A percentile compares a stretch with the other conserved stretches of the same genome.
Conservation (phyloP, 2,797 vertebrate genomes). For the Setipinna tenuifilis region DNA sequence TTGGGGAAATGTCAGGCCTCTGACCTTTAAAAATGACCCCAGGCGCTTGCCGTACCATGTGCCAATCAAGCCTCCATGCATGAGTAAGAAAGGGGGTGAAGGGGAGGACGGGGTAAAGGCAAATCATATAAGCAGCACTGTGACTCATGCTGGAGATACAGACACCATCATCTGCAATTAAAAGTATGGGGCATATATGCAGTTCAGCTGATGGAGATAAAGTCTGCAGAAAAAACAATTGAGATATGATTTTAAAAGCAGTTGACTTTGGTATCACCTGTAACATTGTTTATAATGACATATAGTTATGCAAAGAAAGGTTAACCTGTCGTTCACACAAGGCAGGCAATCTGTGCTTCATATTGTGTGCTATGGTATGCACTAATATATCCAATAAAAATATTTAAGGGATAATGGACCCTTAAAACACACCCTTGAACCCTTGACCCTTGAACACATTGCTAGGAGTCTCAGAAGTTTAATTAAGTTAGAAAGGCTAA, state of each 20-base stretch:
- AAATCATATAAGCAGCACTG: conserved; percentile 26
- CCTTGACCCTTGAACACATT: no score
- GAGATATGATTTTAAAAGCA: background rate
- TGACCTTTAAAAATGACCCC: conserved; percentile 72
- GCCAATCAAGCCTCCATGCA: conserved; percentile 52
- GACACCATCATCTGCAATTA: background rate
- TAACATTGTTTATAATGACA: background rate
- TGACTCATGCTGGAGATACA: background rate
- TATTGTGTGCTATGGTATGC: no score
- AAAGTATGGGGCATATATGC: background rate
- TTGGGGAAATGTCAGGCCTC: conserved; percentile 77
- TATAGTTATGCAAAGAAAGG: background rate
- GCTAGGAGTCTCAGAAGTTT: no score
- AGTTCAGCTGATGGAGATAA: background rate
- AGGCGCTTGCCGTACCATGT: conserved; percentile 57
- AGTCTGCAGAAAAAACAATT: background rate
- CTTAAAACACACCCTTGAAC: no score
- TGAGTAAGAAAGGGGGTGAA: conserved; percentile 35
- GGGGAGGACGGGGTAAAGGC: background rate
- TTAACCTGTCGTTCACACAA: no score
- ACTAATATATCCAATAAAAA: no score
- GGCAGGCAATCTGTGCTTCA: no score
- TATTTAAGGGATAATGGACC: no score
- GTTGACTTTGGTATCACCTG: no score
- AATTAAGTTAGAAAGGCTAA: no score